phyloP scores from a whole-genome alignment of 2,113 vertebrate species.

The Gasterosteus nipponicus region DNA sequence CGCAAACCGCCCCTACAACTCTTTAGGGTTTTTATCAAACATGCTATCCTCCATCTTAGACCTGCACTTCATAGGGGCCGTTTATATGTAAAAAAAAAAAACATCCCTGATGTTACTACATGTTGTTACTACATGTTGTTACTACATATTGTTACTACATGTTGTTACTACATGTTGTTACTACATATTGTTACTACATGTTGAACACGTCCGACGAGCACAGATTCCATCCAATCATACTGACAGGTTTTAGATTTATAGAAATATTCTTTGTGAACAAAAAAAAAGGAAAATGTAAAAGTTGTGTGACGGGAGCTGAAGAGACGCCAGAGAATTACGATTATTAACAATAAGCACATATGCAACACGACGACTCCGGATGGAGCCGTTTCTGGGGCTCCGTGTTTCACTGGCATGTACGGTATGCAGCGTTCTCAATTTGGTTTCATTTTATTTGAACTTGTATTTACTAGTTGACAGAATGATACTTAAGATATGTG shows the following conservation, averaged over 20 bases:
- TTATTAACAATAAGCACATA: conserved; percentile 4
- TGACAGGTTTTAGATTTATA: conserved; percentile 4
- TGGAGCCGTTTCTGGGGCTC: conserved; percentile 32
- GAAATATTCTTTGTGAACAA: neutral
- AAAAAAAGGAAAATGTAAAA: neutral
- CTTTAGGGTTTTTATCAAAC: neutral
- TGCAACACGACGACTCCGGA: conserved; percentile 12
- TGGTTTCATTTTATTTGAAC: conserved; percentile 13
- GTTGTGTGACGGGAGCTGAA: neutral
- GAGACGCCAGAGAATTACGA: conserved; percentile 1
- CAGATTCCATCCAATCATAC: neutral
- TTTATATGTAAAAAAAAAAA: neutral
- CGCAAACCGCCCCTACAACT: neutral
- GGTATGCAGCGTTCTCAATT: neutral
- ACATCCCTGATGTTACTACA: neutral
- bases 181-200: neutral
- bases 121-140: too few relatives aligned
- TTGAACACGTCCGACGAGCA: neutral
- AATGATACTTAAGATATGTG: conserved; percentile 20
- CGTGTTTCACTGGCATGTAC: conserved; percentile 2
- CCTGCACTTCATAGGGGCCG: neutral
- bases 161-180: neutral
- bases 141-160: neutral
- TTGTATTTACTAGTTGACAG: neutral
- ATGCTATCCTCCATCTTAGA: neutral